Base-by-base conservation (phyloP, 2,797 vertebrate species). In the Aselliscus stoliczkanus region DNA sequence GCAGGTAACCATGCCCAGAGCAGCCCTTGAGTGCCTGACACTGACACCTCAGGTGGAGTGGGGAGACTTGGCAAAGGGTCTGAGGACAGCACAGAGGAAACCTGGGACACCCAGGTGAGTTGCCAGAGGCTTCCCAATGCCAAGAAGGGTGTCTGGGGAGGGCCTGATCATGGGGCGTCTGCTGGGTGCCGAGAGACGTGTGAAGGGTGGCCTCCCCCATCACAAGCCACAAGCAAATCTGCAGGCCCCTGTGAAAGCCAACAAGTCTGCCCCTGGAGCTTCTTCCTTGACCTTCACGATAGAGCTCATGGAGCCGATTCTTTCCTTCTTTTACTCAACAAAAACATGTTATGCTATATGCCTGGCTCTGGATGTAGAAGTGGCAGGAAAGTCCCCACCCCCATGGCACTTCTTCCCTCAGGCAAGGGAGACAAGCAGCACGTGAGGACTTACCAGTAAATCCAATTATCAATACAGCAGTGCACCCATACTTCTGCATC, bases 391-490 rank as follows among this genome's bases (percentile, higher is more conserved):
- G 47, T 17, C 25, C 21, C 39, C 9, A 37, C 23, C 15, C n/a
- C 54, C 21, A 29, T 6, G 27, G 4, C 7, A 23, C 47, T 50
- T 15, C 50, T 7, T 2, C 52, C 15, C 82, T 64, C 60, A 56
- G 39, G n/a, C 7, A 3, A 37, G n/a, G 31, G 14, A 92, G 39
- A 47, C n/a, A 27, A 27, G 31, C 39, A 58, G 5, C n/a, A 52
- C 25, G 52, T 5, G 23, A 73, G 42, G 10, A 4, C 25, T 29
- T 31, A 5, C 44, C 34, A 31, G 1, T 7, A 44, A 56, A 37
- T 17, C 2, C 15, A 5, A 18, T 72, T 25, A 25, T 18, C 34
- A 9, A 7, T n/a, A 20, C 13, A 0, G 39, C 0, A 34, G 5
- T 5, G 29, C 39, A 34, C 18, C 17, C 23, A 29, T 3, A 37